These are phyloP conservation scores for Calephelis nemesis DNA, from an alignment of 1,140 invertebrate genomes.

Conservation along the genomic window DNA sequence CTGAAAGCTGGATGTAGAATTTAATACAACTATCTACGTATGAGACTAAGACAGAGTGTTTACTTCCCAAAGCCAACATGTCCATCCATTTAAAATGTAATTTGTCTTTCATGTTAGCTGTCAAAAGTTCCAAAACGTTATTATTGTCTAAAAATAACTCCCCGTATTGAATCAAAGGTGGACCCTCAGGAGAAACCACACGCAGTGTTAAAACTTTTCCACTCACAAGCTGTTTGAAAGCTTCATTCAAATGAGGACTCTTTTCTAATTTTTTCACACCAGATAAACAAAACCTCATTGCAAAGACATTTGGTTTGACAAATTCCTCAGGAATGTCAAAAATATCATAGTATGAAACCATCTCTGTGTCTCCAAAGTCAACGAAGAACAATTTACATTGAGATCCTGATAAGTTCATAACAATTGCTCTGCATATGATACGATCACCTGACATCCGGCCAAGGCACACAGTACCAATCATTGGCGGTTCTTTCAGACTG, in stretches of 20 bases:
- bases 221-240: constrained; percentile 84
- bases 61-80: constrained; percentile 74
- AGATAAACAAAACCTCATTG: constrained; percentile 85
- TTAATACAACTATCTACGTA: constrained; percentile 85
- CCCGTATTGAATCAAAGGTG: constrained; percentile 86
- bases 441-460: constrained; percentile 83
- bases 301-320: constrained; percentile 85
- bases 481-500: constrained; percentile 81
- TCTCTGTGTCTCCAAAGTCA: constrained; percentile 88
- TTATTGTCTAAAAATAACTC: constrained; percentile 81
- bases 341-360: constrained; percentile 83
- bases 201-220: constrained; percentile 81
- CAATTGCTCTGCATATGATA: constrained; percentile 85
- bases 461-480: constrained; percentile 86
- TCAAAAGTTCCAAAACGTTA: constrained; percentile 79
- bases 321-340: constrained; percentile 86
- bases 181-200: constrained; percentile 83
- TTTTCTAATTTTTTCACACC: constrained; percentile 84
- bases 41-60: constrained; percentile 82
- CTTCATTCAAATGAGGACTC: constrained; percentile 83
- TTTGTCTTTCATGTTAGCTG: constrained; percentile 70
- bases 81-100: constrained; percentile 72
- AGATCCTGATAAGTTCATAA: constrained; percentile 82
- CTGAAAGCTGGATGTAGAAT: constrained; percentile 86
- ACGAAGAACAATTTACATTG: constrained; percentile 86